A percentile compares a stretch with the other conserved stretches of the same genome.
These are phyloP conservation scores for Aphaenogaster floridana DNA, from an alignment of 1,140 invertebrate genomes.

Conservation along the genomic window DNA sequence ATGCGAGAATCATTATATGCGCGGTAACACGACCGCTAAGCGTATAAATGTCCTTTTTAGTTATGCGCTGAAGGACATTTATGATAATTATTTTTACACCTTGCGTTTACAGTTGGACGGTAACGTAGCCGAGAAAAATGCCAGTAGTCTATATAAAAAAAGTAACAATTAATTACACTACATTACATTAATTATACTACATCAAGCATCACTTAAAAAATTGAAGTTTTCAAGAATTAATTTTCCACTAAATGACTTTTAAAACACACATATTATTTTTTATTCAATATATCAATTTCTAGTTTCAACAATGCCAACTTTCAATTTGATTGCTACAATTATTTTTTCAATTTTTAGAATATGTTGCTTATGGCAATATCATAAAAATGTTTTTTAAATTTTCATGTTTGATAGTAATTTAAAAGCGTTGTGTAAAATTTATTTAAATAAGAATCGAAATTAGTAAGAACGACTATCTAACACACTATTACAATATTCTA, in stretches of 20 bases:
- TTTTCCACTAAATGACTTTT: not conserved
- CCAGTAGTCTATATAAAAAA: not conserved
- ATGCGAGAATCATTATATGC: slow-evolving; percentile 22
- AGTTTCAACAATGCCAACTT: not conserved
- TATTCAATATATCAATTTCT: not conserved
- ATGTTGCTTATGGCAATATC: not conserved
- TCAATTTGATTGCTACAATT: not conserved
- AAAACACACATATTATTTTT: not conserved
- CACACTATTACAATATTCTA: not conserved
- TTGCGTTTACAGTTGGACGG: not conserved
- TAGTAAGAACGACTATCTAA: not conserved
- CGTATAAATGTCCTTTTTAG: slow-evolving; percentile 1
- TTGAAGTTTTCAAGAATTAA: not conserved
- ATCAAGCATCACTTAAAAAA: not conserved
- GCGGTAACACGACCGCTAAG: not conserved
- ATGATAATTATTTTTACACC: not conserved
- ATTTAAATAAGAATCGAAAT: not conserved
- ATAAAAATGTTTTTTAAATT: not conserved
- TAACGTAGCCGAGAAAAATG: not conserved
- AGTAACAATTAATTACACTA: slow-evolving; percentile 1
- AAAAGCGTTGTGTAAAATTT: not conserved
- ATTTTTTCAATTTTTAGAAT: not conserved
- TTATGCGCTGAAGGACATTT: not conserved
- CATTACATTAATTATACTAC: not conserved
- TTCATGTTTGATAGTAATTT: not conserved